These are phyloP conservation scores for Nephrotoma flavescens DNA, from an alignment of 2,888 invertebrate genomes.

Conservation along the genomic window DNA sequence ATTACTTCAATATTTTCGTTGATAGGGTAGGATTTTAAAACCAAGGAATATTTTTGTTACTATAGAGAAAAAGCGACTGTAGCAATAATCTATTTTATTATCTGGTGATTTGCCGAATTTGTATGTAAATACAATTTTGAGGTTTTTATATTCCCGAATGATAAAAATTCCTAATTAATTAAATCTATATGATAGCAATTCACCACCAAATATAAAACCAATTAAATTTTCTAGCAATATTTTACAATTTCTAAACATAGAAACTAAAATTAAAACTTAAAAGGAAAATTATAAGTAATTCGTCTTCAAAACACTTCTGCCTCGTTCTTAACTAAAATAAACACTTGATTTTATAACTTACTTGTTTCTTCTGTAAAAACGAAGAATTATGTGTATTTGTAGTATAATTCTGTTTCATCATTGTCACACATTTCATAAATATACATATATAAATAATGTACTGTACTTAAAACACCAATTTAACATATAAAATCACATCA, in stretches of 20 bases:
- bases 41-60: too few species aligned
- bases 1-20: too few species aligned
- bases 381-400: not conserved
- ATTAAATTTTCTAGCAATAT: not conserved
- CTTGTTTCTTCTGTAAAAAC: not conserved
- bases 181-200: not conserved
- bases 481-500: not conserved
- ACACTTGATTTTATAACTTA: not conserved
- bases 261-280: not conserved
- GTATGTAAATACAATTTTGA: too few species aligned
- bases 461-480: not conserved
- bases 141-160: too few species aligned
- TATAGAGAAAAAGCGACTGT: too few species aligned
- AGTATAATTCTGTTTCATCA: not conserved
- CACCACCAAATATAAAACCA: not conserved
- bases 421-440: not conserved
- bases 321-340: not conserved
- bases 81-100: too few species aligned
- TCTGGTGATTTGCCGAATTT: too few species aligned
- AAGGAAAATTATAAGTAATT: not conserved
- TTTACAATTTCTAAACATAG: not conserved
- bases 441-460: not conserved
- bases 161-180: not conserved
- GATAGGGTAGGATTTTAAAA: too few species aligned
- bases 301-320: not conserved